Evolutionary conservation across 2,797 vertebrate genomes (phyloP).

Genomic region (Scleropages formosus): DNA sequence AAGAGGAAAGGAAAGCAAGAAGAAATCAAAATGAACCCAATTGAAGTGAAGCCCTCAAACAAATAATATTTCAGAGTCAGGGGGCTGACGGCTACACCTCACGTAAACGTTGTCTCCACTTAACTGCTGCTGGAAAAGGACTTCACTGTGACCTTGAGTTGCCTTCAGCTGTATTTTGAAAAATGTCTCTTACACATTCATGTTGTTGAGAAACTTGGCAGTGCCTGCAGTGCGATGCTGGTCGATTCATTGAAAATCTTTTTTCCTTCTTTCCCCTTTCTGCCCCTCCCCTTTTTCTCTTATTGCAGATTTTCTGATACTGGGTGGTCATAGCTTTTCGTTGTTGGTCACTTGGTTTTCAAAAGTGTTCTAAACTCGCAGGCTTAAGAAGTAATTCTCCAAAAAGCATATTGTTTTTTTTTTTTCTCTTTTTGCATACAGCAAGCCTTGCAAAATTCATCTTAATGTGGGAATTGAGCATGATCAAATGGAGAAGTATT

Average conservation of each 20-base stretch:
- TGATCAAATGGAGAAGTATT: not conserved
- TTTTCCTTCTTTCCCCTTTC: too few relatives aligned
- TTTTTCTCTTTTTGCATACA: too few relatives aligned
- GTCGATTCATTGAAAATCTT: constrained; percentile 31
- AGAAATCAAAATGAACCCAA: constrained; percentile 28
- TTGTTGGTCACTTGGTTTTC: not conserved
- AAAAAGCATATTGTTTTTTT: not conserved
- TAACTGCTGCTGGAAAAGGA: not conserved
- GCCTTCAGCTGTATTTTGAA: constrained; percentile 35
- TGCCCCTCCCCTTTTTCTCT: constrained; percentile 18
- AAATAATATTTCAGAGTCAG: constrained; percentile 1
- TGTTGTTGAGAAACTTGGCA: constrained; percentile 28
- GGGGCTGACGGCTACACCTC: not conserved
- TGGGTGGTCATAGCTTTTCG: not conserved
- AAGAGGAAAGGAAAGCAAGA: constrained; percentile 5
- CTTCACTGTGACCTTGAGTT: constrained; percentile 29
- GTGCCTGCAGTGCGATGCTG: constrained; percentile 36
- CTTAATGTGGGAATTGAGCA: not conserved
- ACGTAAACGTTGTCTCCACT: not conserved
- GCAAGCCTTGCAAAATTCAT: too few relatives aligned
- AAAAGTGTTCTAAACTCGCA: not conserved
- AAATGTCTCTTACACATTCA: constrained; percentile 26
- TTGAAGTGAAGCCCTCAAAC: constrained; percentile 13
- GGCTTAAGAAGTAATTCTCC: not conserved
- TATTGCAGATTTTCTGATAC: not conserved